phyloP scores from a whole-genome alignment of 1,140 invertebrate species.

The Subanguina moxae region DNA sequence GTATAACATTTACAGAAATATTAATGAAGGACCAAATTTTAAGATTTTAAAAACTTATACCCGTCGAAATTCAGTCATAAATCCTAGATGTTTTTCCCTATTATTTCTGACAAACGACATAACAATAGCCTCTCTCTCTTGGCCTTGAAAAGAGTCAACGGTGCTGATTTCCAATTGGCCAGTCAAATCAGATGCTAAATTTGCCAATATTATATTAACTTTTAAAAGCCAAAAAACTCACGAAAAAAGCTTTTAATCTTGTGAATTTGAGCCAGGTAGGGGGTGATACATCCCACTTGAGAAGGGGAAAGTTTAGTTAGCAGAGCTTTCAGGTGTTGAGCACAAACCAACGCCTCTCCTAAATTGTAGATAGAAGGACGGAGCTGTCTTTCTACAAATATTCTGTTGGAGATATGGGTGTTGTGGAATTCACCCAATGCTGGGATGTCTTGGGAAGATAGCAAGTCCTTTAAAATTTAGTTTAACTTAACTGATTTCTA shows the following conservation, averaged over 20 bases:
- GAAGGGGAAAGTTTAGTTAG: background rate
- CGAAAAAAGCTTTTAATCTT: constrained; percentile 14
- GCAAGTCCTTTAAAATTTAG: background rate
- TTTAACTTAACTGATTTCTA: background rate
- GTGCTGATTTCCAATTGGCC: constrained; percentile 32
- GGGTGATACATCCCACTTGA: constrained; percentile 34
- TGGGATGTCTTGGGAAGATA: background rate
- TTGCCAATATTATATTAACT: constrained; percentile 2
- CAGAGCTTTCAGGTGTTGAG: constrained; percentile 20
- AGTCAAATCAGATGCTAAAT: background rate
- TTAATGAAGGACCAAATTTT: no score
- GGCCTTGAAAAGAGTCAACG: constrained; percentile 49
- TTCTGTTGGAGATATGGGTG: background rate
- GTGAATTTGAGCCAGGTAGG: constrained; percentile 21
- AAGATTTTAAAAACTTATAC: constrained; percentile 31
- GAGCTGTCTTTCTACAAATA: background rate
- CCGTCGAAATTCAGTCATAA: constrained; percentile 32
- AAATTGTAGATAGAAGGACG: background rate
- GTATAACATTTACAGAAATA: no score
- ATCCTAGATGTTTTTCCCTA: constrained; percentile 21
- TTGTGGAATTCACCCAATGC: background rate
- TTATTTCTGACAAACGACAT: constrained; percentile 52
- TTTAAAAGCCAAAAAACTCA: constrained; percentile 11
- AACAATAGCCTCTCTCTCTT: constrained; percentile 46
- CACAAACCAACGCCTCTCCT: constrained; percentile 21